Conservation (phyloP, 1,140 invertebrate species). For the Onthophagus taurus region DNA sequence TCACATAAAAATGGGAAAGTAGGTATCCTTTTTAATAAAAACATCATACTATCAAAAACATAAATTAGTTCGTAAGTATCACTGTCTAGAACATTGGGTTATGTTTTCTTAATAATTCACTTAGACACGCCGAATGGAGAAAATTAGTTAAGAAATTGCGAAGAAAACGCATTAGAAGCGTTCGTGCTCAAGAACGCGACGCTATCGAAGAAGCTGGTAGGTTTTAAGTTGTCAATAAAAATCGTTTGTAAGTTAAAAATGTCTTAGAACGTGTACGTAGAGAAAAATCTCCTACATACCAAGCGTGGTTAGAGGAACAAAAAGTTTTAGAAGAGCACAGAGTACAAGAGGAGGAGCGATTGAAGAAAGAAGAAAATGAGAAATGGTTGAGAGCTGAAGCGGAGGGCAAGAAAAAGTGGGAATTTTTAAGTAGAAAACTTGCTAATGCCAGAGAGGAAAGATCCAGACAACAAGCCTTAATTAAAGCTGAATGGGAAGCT, state of each 20-base stretch:
- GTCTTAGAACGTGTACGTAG: constrained; percentile 25
- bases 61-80: constrained; percentile 15
- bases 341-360: constrained; percentile 24
- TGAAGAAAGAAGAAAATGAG: constrained; percentile 28
- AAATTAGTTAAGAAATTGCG: constrained; percentile 40
- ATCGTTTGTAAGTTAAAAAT: constrained; percentile 2
- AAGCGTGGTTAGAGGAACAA: constrained; percentile 28
- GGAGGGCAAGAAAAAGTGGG: constrained; percentile 35
- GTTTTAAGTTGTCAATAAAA: not conserved
- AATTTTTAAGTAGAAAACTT: constrained; percentile 30
- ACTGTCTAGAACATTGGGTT: constrained; percentile 15
- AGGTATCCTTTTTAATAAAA: constrained; percentile 36
- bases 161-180: constrained; percentile 37
- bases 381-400: constrained; percentile 37
- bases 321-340: constrained; percentile 28
- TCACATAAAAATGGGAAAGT: constrained; percentile 30
- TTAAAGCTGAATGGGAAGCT: constrained; percentile 31
- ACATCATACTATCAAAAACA: constrained; percentile 8
- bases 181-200: constrained; percentile 33
- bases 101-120: constrained; percentile 36
- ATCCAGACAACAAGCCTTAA: constrained; percentile 26
- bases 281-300: constrained; percentile 34
- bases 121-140: constrained; percentile 38
- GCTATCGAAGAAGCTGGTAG: constrained; percentile 26
- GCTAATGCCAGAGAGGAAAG: constrained; percentile 24